These are phyloP conservation scores for Himalopsyche anomala DNA, from an alignment of 2,888 invertebrate genomes.

Conservation along the genomic window DNA sequence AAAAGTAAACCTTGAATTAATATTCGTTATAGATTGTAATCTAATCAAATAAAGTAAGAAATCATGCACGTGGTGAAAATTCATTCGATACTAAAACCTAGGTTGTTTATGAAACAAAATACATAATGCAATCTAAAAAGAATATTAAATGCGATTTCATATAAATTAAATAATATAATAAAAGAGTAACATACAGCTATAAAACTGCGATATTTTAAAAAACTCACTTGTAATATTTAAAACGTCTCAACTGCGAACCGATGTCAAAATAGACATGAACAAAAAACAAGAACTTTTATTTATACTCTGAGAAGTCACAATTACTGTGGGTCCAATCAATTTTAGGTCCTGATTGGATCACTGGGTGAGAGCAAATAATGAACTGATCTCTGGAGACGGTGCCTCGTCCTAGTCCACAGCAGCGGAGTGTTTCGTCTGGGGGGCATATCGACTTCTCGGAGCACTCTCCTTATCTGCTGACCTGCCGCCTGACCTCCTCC, in stretches of 20 bases:
- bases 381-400: not conserved
- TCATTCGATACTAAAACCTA: no score
- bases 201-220: not conserved
- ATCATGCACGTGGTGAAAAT: no score
- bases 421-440: not conserved
- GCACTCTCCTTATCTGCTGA: not conserved
- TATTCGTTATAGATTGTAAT: no score
- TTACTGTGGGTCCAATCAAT: not conserved
- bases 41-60: no score
- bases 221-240: conserved; percentile 6
- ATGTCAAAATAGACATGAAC: not conserved
- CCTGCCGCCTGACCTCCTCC: not conserved
- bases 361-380: conserved; percentile 18
- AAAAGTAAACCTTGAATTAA: no score
- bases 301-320: not conserved
- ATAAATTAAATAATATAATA: no score
- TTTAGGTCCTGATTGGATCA: not conserved
- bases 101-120: no score
- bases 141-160: no score
- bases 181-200: no score
- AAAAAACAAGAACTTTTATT: conserved; percentile 22
- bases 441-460: not conserved
- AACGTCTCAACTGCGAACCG: not conserved
- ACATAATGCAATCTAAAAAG: no score
- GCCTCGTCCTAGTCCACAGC: not conserved